Conservation (phyloP, 2,113 vertebrate genomes). For the Anhinga rufa region DNA sequence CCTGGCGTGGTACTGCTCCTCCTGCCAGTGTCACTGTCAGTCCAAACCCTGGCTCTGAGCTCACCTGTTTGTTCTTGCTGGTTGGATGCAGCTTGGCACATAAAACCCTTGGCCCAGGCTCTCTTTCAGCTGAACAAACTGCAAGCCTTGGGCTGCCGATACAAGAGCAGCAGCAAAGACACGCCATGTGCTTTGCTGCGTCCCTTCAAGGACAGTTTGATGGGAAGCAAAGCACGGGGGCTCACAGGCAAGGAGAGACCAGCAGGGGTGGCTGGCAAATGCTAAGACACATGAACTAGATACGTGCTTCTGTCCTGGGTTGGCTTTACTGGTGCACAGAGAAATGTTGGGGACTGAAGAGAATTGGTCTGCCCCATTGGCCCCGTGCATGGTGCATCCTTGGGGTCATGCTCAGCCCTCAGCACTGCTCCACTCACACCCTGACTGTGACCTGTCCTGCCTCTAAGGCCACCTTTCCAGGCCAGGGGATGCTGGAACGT, state of each 20-base stretch:
- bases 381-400: not conserved
- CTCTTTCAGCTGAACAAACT: not conserved
- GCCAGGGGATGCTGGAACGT: not conserved
- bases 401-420: not conserved
- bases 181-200: accelerated
- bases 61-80: accelerated
- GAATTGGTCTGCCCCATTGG: not conserved
- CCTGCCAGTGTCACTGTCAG: not conserved
- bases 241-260: not conserved
- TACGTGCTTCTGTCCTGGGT: not conserved
- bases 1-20: accelerated
- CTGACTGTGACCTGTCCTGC: not conserved
- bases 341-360: not conserved
- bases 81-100: not conserved
- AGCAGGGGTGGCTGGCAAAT: not conserved
- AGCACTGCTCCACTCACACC: not conserved
- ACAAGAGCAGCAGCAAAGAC: not conserved
- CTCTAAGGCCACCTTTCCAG: not conserved
- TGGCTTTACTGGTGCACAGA: not conserved
- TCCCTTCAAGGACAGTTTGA: not conserved
- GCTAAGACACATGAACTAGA: accelerated
- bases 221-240: not conserved
- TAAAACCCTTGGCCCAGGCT: not conserved
- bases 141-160: not conserved
- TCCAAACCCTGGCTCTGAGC: not conserved